Base-by-base conservation (phyloP, 1,140 invertebrate species). In the Aphidius ervi region DNA sequence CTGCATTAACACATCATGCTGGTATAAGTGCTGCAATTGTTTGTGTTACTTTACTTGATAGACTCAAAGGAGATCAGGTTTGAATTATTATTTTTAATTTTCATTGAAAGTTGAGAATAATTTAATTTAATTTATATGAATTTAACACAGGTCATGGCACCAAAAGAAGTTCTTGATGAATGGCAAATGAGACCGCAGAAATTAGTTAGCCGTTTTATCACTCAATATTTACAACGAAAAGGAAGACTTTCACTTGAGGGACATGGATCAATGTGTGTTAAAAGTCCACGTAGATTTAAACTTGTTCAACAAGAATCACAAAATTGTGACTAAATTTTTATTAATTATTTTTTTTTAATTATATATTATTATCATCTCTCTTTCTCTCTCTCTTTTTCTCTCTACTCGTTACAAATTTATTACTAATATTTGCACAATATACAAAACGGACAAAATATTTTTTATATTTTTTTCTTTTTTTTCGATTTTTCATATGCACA, bases 21-120 rank as follows among this genome's bases (percentile, higher is more conserved):
- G 93, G 93, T 9, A 91, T 98, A 59, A 90, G 89, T 81, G 91
- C 93, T 7, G 95, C 93, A 5, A 90, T 98, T 23, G 85, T 98
- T 16, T 99, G 96, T 74, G 95, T 97, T 6, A 89, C 94, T 0
- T 74, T 99, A 2, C 74, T 99, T n/a, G 94, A 99, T 78, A 84
- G 97, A 62, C 83, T 98, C 2, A 89, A 95, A 70, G 93, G 93
- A 6, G 97, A 99, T 81, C 95, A 98, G 84, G 91, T 97, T 31
- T 31, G 23, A 57, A 59, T 55, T 55, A 9, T 4, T 55, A 48
- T 23, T 39, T 39, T 37, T 4, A 6, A 3, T 5, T 54, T 20
- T 46, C 7, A 23, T 1, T 39, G 40, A 42, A 8, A n/a, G 5
- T 3, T n/a, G 31, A 4, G 4, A 46, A 45, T 40, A 59, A 50